phyloP scores from a whole-genome alignment of 2,888 invertebrate species.

The Antitype chi region DNA sequence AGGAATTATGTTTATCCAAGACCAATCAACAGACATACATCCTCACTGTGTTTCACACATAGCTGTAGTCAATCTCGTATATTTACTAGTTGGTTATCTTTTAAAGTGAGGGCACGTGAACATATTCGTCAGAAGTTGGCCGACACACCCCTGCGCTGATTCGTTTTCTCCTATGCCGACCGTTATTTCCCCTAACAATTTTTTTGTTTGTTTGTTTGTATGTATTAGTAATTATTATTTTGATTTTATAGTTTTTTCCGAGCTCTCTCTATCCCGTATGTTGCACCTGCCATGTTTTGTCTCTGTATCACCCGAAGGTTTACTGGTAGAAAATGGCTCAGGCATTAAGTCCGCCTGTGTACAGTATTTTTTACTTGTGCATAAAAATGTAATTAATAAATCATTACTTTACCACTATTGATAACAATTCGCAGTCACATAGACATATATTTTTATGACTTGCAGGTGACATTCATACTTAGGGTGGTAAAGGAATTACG shows the following conservation, averaged over 20 bases:
- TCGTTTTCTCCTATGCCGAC: too few species aligned
- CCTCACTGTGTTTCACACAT: not conserved
- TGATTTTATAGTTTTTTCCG: too few species aligned
- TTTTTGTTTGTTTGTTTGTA: too few species aligned
- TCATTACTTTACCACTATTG: not conserved
- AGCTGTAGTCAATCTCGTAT: not conserved
- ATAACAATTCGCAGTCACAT: not conserved
- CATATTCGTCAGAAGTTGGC: too few species aligned
- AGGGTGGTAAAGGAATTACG: not conserved
- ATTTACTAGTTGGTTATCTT: not conserved
- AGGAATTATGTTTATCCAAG: conserved; percentile 2
- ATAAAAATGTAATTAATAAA: not conserved
- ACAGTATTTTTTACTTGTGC: too few species aligned
- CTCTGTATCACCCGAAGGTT: not conserved
- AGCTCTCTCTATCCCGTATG: too few species aligned
- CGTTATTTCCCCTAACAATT: too few species aligned
- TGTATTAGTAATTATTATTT: too few species aligned
- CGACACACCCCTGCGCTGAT: too few species aligned
- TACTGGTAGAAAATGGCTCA: not conserved
- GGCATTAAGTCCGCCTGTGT: not conserved
- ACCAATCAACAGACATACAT: not conserved
- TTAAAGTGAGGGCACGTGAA: too few species aligned
- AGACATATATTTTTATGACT: not conserved
- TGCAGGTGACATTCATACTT: not conserved
- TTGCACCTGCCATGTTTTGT: not conserved